phyloP scores from a whole-genome alignment of 2,113 vertebrate genomes.

The Salvator merianae region DNA sequence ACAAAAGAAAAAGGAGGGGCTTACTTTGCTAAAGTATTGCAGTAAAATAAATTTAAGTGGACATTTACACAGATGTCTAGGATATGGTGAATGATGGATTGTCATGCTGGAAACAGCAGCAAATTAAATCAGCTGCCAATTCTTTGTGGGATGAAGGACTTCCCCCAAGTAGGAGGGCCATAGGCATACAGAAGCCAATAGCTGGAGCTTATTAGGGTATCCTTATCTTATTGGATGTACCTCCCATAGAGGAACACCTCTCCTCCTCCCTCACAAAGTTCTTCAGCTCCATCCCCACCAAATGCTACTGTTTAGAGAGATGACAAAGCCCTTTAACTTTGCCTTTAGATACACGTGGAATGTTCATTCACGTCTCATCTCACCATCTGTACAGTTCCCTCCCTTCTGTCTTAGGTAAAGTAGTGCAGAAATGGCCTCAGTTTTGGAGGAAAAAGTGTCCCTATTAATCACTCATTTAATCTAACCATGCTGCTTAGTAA shows the following conservation, averaged over 20 bases:
- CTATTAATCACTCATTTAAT: conserved; percentile 53
- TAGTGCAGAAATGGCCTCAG: conserved; percentile 29
- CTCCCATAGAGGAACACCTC: neutral
- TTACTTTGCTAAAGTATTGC: neutral
- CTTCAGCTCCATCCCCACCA: neutral
- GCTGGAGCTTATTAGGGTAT: conserved; percentile 5
- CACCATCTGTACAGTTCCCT: neutral
- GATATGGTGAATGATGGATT: neutral
- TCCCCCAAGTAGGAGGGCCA: neutral
- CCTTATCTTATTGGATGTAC: neutral
- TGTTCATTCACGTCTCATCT: neutral
- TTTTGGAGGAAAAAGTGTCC: neutral
- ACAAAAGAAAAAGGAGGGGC: neutral
- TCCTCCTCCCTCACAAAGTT: neutral
- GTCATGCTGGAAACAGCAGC: conserved; percentile 24
- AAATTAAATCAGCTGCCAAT: conserved; percentile 16
- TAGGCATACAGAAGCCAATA: neutral
- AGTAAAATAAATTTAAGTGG: neutral
- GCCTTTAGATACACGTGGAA: neutral
- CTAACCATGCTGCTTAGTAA: neutral
- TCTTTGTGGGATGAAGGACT: neutral
- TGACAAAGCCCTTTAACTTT: accelerated
- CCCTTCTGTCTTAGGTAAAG: accelerated
- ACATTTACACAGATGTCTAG: conserved; percentile 16
- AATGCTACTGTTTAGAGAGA: neutral